phyloP scores from a whole-genome alignment of 2,888 invertebrate species.

The Dione vanillae region DNA sequence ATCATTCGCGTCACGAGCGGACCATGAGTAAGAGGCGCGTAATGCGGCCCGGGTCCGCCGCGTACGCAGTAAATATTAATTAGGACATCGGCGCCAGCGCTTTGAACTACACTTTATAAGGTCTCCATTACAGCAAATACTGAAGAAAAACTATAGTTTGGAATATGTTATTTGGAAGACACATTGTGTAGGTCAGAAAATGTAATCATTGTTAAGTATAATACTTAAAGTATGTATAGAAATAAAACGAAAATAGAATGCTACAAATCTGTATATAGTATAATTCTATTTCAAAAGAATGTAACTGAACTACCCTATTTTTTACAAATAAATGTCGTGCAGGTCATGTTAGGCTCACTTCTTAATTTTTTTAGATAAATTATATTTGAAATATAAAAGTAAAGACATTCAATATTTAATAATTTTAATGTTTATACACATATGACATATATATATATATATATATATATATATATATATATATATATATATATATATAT shows the following conservation, averaged over 20 bases:
- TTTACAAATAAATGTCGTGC: not conserved
- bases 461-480: too few species aligned
- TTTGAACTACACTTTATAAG: conserved; percentile 38
- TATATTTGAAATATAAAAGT: too few species aligned
- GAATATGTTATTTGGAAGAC: not conserved
- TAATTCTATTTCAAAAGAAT: not conserved
- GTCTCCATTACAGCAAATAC: conserved; percentile 24
- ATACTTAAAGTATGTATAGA: not conserved
- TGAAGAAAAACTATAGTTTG: not conserved
- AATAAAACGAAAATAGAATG: not conserved
- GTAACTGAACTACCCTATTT: not conserved
- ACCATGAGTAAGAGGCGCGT: conserved; percentile 53
- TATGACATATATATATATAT: too few species aligned
- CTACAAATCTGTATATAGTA: not conserved
- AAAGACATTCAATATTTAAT: too few species aligned
- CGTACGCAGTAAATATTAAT: conserved; percentile 63
- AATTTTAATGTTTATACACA: too few species aligned
- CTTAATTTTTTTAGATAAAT: too few species aligned
- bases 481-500: too few species aligned
- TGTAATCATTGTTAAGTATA: not conserved
- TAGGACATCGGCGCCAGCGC: conserved; percentile 51
- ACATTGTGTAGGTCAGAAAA: not conserved
- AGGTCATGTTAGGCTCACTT: not conserved
- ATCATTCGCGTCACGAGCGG: conserved; percentile 49
- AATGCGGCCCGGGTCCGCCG: conserved; percentile 53